Percentiles rank a stretch among this genome's conserved stretches.
These are phyloP conservation scores for Scatophagus argus DNA, from an alignment of 2,113 vertebrate species.

Conservation along the genomic window DNA sequence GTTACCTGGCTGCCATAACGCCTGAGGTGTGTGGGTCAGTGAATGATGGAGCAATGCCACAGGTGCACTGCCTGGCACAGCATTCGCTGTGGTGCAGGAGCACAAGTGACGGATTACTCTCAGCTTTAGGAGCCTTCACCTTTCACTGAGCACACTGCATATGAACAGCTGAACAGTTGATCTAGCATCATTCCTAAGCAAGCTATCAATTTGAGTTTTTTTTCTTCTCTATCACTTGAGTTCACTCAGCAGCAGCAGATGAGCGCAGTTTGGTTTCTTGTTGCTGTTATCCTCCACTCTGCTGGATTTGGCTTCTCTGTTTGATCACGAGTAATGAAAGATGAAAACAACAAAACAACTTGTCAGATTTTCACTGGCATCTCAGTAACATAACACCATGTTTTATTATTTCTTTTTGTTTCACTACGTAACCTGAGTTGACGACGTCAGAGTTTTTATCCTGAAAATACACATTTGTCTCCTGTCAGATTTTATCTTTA, in stretches of 20 bases:
- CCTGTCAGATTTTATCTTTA: background rate
- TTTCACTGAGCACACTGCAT: background rate
- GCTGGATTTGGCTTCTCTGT: background rate
- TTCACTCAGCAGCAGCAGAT: background rate
- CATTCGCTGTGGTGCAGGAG: constrained; percentile 8
- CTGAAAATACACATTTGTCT: background rate
- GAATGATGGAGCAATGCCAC: constrained; percentile 46
- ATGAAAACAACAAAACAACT: background rate
- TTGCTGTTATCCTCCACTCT: background rate
- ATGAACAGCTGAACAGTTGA: background rate
- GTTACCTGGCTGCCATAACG: constrained; percentile 40
- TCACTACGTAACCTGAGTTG: background rate
- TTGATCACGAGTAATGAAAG: background rate
- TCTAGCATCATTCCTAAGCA: background rate
- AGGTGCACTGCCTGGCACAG: constrained; percentile 30
- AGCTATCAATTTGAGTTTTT: background rate
- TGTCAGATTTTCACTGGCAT: too few species aligned
- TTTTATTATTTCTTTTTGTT: background rate
- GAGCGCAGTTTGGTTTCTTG: background rate
- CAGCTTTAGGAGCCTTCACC: background rate
- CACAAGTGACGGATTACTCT: constrained; percentile 16
- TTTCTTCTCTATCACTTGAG: too few species aligned
- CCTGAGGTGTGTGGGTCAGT: constrained; percentile 20
- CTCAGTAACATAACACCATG: too few species aligned
- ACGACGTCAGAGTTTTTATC: too few species aligned